Conservation (phyloP, 2,113 vertebrate species). For the Genyomyrus donnyi region DNA sequence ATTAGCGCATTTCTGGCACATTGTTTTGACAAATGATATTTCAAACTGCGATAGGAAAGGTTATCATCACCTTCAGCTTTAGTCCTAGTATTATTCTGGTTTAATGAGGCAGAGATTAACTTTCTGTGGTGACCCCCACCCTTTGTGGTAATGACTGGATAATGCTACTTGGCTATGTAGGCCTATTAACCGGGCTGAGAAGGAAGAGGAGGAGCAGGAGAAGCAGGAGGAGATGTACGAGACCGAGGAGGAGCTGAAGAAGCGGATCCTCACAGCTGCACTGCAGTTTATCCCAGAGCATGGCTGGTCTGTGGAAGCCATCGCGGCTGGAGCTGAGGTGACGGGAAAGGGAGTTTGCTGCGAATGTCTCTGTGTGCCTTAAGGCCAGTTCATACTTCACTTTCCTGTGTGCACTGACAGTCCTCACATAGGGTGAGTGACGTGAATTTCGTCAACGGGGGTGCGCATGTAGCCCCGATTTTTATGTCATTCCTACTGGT, state of each 20-base stretch:
- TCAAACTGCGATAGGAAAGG: neutral
- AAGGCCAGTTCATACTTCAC: neutral
- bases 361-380: neutral
- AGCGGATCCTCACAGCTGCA: slow-evolving; percentile 75
- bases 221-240: slow-evolving; percentile 77
- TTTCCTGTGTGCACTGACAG: neutral
- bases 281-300: slow-evolving; percentile 80
- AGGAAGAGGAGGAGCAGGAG: slow-evolving; percentile 29
- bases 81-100: neutral
- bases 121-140: neutral
- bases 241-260: slow-evolving; percentile 84
- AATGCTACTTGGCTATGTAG: neutral
- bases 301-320: slow-evolving; percentile 86
- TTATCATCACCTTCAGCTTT: neutral
- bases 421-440: neutral
- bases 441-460: neutral
- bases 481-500: neutral
- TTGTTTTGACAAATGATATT: neutral
- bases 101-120: neutral
- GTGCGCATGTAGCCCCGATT: neutral
- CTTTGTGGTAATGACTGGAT: neutral
- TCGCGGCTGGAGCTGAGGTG: slow-evolving; percentile 90
- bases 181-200: slow-evolving; percentile 66
- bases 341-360: neutral
- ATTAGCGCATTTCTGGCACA: neutral